A percentile compares a stretch with the other conserved stretches of the same genome.
Evolutionary conservation across 2,113 vertebrate species (phyloP).

Genomic region (Chaetodon auriga): DNA sequence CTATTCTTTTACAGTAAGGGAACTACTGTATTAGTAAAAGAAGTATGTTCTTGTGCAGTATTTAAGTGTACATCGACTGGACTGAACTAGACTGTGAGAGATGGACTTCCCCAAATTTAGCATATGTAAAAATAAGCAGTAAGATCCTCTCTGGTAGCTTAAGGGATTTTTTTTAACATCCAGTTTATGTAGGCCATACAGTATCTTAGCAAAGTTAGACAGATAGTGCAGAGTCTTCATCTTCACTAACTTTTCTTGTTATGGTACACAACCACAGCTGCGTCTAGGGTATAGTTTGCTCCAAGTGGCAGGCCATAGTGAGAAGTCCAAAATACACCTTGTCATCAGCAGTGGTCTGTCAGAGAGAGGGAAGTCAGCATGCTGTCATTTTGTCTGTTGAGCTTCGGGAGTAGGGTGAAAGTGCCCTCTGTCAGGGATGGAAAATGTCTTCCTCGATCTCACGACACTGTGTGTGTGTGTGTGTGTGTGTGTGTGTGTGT

Average conservation of each 20-base stretch:
- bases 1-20: not conserved
- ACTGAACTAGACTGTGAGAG: not conserved
- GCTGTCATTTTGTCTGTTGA: constrained; percentile 71
- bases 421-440: constrained; percentile 60
- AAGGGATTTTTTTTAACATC: not conserved
- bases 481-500: no score
- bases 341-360: constrained; percentile 66
- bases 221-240: constrained; percentile 9
- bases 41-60: not conserved
- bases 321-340: constrained; percentile 72
- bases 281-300: constrained; percentile 36
- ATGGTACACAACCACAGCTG: constrained; percentile 19
- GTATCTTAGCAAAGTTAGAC: constrained; percentile 20
- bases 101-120: not conserved
- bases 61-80: not conserved
- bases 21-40: not conserved
- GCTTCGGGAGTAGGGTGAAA: constrained; percentile 50
- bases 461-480: constrained; percentile 5
- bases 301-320: constrained; percentile 36
- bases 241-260: constrained; percentile 37
- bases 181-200: not conserved
- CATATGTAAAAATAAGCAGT: not conserved
- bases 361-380: constrained; percentile 62
- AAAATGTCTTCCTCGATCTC: constrained; percentile 63
- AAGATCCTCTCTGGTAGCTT: not conserved